Evolutionary conservation across 2,113 vertebrate species (phyloP), one percentile per base, ranked within the genome.

Genomic region (Triplophysa rosa): DNA sequence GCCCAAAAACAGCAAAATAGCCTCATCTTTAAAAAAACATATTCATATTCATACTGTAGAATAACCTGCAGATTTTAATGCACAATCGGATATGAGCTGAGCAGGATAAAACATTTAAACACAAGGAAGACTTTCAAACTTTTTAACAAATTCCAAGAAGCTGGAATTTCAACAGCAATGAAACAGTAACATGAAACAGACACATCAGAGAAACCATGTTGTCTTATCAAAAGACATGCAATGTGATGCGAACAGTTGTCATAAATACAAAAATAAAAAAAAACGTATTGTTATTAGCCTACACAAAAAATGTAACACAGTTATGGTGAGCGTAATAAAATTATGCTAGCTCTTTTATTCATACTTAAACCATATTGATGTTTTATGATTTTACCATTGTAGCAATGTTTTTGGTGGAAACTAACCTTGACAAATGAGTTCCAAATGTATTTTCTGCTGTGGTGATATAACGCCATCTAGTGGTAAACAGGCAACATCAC

Each of bases 401-500:
- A 19, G 7, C 2, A 26, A 7, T 59, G 21, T n/a, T 59, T 8
- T 61, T 61, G n/a, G 12, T n/a, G 21, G 23, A 16, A 17, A 45
- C 42, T 10, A 45, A 12, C 40, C 7, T 42, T 42, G 67, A 12
- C 23, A 16, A 45, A 59, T 29, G 49, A 12, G 0, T 17, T 4
- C 67, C 12, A 33, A 59, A 14, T n/a, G 5, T 40, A n/a, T 3
- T 26, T 64, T 56, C n/a, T 71, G 71, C 77, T 19, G 10, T 80
- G 80, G 81, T 86, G 68, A 73, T 72, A 85, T 67, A 65, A 73
- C 49, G 89, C 77, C 90, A 87, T 77, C 89, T 0, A 71, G 89
- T 89, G 91, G 86, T 16, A 17, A 40, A 33, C 19, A 0, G 0
- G 0, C 3, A 23, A 45, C 42, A 80, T 79, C 80, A 75, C 83